Evolutionary conservation across 2,888 invertebrate genomes (phyloP).

Genomic region (Megamerina dolium): DNA sequence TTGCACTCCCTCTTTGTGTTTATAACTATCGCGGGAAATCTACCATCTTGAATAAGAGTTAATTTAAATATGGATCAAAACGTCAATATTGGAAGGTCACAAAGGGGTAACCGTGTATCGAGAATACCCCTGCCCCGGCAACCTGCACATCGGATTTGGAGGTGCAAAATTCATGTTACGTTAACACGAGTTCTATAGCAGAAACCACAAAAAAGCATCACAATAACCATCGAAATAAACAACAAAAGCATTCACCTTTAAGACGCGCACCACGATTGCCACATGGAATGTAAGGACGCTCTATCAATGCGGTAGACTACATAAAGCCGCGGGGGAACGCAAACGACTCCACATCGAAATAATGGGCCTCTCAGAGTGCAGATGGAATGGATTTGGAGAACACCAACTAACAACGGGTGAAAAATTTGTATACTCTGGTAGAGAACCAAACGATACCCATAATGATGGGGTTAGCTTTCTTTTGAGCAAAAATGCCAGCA

Average conservation of each 20-base stretch:
- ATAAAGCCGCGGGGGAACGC: not conserved
- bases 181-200: not conserved
- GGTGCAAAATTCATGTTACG: too few species aligned
- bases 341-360: not conserved
- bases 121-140: too few species aligned
- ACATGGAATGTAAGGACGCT: not conserved
- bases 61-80: too few species aligned
- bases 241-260: not conserved
- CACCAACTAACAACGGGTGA: not conserved
- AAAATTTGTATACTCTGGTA: constrained; percentile 7
- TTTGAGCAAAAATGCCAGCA: not conserved
- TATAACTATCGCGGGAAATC: too few species aligned
- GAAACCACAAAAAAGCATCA: not conserved
- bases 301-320: too few species aligned
- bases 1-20: too few species aligned
- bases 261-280: not conserved
- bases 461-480: constrained; percentile 1
- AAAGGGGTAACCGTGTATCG: too few species aligned
- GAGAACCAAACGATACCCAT: constrained; percentile 1
- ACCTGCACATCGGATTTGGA: too few species aligned
- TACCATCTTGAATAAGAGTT: too few species aligned
- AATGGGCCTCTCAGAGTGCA: not conserved
- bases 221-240: not conserved
- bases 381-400: constrained; percentile 5
- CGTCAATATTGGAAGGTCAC: too few species aligned